phyloP scores from a whole-genome alignment of 2,113 vertebrate species.

The Merops nubicus region DNA sequence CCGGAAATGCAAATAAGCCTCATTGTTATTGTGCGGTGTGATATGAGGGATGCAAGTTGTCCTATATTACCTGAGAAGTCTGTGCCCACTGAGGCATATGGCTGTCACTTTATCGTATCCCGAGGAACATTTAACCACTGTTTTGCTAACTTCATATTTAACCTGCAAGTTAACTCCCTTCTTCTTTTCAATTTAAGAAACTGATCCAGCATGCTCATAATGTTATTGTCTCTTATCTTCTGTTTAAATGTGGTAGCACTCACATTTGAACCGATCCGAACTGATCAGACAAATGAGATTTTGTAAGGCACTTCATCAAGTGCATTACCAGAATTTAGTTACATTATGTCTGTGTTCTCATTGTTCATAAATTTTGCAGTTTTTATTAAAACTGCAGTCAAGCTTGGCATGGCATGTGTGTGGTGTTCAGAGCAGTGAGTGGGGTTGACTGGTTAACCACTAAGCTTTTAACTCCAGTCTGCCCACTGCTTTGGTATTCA shows the following conservation, averaged over 20 bases:
- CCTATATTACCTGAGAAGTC: not conserved
- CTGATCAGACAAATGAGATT: not conserved
- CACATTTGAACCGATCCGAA: not conserved
- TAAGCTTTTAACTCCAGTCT: not conserved
- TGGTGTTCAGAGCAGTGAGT: not conserved
- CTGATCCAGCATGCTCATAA: too few species aligned
- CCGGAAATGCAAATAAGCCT: not conserved
- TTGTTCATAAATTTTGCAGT: not conserved
- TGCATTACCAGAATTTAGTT: not conserved
- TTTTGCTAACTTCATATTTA: not conserved
- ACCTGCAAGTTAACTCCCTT: not conserved
- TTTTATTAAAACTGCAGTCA: not conserved
- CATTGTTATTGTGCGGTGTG: not conserved
- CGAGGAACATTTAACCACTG: not conserved
- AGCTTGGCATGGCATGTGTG: not conserved
- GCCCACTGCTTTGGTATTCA: not conserved
- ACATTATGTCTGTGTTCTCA: slow-evolving; percentile 29
- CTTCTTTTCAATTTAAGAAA: not conserved
- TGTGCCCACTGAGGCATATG: rapidly evolving
- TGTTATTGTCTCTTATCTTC: not conserved
- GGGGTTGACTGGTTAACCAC: not conserved
- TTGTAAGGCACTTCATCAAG: not conserved
- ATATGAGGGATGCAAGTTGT: not conserved
- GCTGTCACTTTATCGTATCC: not conserved
- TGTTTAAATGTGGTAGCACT: not conserved